Evolutionary conservation across 2,888 invertebrate genomes (phyloP), one percentile per base, ranked within the genome.

Genomic region (Abrostola triplasia): DNA sequence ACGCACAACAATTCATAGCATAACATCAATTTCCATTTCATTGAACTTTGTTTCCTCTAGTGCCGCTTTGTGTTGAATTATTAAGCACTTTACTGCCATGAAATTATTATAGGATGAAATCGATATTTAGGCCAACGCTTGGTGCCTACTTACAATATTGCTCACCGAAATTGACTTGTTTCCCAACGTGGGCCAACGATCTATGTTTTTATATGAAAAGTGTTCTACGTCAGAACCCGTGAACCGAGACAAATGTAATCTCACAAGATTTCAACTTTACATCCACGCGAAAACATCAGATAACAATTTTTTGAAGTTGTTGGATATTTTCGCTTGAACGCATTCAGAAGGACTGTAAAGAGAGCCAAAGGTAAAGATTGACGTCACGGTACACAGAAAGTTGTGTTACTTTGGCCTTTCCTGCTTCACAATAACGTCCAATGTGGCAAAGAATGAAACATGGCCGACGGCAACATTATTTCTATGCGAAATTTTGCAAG

Each of bases 291-390:
- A 84, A 85, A 84, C 76, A 86, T 84, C 75, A 75, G 80, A 77
- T 76, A 84, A 83, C 72, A 84, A 73, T 86, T 84, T 84, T 88
- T 84, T 84, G 81, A 87, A 86, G 86, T 79, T 77, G 77, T 74
- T 78, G 81, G 77, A 83, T 82, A 79, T 86, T 86, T 86, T 80
- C 84, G 83, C 84, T 83, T 83, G 84, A 87, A 81, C 82, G 86
- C 85, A 85, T 86, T 83, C 80, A 82, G 73, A 70, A 90, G 85
- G 77, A 84, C 82, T 81, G 82, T 67, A 80, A 82, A 86, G 76
- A 81, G 81, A 73, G 75, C 73, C 80, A 82, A 83, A 85, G 77
- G 81, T 80, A 79, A 81, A 83, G 80, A 79, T 74, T 82, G 77
- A 81, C 77, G 64, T 76, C 78, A 73, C 60, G 67, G 77, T 64